Evolutionary conservation across 2,797 vertebrate species (phyloP), one percentile per base, ranked within the genome.

Genomic region (Leptoclinus maculatus): DNA sequence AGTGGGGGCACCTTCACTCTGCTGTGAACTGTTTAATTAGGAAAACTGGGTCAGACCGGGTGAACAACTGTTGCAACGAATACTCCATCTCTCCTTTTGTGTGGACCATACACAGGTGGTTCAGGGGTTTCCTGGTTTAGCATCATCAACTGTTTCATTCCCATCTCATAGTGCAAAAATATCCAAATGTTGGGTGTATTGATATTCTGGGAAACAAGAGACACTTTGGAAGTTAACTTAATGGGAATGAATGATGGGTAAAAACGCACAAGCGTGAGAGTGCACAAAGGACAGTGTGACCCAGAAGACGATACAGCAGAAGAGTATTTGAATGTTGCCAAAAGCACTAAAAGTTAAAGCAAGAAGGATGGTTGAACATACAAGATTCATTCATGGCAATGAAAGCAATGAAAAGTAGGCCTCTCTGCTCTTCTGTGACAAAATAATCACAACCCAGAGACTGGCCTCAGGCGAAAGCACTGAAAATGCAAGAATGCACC

Each of bases 11-110:
- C 76, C 80, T 90, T 89, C 65, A 83, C 78, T 83, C 73, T 63
- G 32, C 74, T 82, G 79, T 82, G 83, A 89, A 85, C 60, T 74
- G 79, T 87, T 90, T 91, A 81, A 90, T 91, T 81, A 75, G 54
- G 57, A 66, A 77, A 82, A 78, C 11, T 74, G 73, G 70, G 73
- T 76, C 76, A 84, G 53, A 69, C 64, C 65, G 56, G 58, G 63
- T 53, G 58, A 89, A 75, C 66, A 84, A 80, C 73, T 82, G 76
- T 71, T 78, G 69, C 64, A 71, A 76, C 53, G 85, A 84, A 83
- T 79, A 71, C 39, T 68, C 32, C 2, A 23, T 73, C 47, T 72
- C 16, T 80, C 23, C 21, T 54, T 51, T 38, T 27, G 43, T 60
- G 49, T 53, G 53, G n/a, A 57, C 3, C 19, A 17, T 21, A 56